Base-by-base conservation (phyloP, 1,140 invertebrate species). In the Adoxophyes honmai region DNA sequence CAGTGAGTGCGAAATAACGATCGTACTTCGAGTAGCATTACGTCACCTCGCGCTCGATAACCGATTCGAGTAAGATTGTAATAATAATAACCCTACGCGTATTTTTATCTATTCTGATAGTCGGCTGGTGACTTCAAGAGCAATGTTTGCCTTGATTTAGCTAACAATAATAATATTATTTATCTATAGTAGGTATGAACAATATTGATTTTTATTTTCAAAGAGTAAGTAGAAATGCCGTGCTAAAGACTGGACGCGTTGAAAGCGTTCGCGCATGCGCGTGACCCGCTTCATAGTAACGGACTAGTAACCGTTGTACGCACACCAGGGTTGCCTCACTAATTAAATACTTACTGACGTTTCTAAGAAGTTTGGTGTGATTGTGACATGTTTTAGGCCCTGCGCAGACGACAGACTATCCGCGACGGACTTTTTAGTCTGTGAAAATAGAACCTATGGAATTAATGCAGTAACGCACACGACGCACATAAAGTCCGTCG, bases 251-350 rank as follows among this genome's bases (percentile, higher is more conserved):
- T 62, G 66, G 44, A 52, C 51, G 69, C 73, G 74, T 84, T 70
- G 78, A 83, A 85, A 84, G 79, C 74, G 54, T 52, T 65, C 58
- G 76, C 82, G 78, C 75, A 78, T 81, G 73, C 64, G 58, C 52
- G 55, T 81, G 83, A 86, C 83, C 83, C 73, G 75, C 75, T 86
- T 86, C 60, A 70, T 63, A 42, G 58, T 86, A 86, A 86, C 83
- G 83, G 83, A 65, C 66, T 77, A 57, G 65, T 76, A 79, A 86
- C 82, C 76, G 82, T 86, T 84, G 68, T 33, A 18, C 59, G 55
- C 37, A 28, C n/a, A 28, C 42, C 28, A 48, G 21, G 42, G 42
- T 48, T 33, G 42, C 10, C 16, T 11, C 18, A 48, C 16, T 9
- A 18, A 44, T 44, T 44, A 44, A 14, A 18, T 28, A 28, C 21